phyloP scores from a whole-genome alignment of 2,797 vertebrate genomes.

The Molossus alvarezi region DNA sequence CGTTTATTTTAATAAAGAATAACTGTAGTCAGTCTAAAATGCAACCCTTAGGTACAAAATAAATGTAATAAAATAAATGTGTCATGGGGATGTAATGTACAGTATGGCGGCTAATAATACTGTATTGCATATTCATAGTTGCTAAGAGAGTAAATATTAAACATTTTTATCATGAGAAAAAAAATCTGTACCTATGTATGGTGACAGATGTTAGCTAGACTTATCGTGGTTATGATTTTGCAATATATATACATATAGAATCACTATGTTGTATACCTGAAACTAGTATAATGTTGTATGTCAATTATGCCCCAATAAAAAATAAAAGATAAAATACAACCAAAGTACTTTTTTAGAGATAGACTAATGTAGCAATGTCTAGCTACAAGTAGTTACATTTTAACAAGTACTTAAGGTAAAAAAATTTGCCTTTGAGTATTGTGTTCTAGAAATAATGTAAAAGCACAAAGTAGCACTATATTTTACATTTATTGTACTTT shows the following conservation, averaged over 20 bases:
- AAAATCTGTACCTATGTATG: not conserved
- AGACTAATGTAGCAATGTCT: not conserved
- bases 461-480: slow-evolving; percentile 71
- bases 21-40: slow-evolving; percentile 22
- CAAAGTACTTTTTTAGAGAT: slow-evolving; percentile 38
- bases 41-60: not conserved
- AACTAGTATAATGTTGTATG: not conserved
- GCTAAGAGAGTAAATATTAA: not conserved
- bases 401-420: slow-evolving; percentile 47
- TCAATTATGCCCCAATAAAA: not conserved
- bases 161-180: not conserved
- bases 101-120: not conserved
- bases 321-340: slow-evolving; percentile 37
- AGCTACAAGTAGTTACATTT: slow-evolving; percentile 45
- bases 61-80: not conserved
- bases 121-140: not conserved
- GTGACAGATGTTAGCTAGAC: not conserved
- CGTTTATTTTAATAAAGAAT: slow-evolving; percentile 60
- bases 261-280: not conserved
- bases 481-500: slow-evolving; percentile 73
- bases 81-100: not conserved
- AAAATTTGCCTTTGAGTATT: slow-evolving; percentile 63
- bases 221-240: not conserved
- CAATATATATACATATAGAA: not conserved
- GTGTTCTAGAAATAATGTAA: slow-evolving; percentile 25